These are phyloP conservation scores for Clistopyga incitator DNA, from an alignment of 2,888 invertebrate genomes.

Conservation along the genomic window DNA sequence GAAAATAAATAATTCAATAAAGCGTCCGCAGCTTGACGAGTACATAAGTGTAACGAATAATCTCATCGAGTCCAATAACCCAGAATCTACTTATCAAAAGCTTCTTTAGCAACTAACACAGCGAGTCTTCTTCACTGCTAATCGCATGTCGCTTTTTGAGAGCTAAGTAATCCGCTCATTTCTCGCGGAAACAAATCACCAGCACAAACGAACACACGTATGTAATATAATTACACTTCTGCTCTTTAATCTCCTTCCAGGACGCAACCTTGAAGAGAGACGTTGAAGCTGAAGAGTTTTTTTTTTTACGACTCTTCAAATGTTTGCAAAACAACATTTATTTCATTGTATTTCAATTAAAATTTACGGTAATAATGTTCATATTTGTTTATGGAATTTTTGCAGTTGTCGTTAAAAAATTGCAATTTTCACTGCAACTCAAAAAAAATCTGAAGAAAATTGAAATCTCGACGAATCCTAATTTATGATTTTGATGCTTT, in stretches of 20 bases:
- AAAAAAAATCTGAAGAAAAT: no score
- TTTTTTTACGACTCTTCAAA: neutral
- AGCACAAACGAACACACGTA: neutral
- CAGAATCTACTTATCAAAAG: constrained; percentile 38
- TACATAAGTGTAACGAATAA: constrained; percentile 29
- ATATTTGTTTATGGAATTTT: no score
- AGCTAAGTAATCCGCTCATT: neutral
- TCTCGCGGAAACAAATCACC: constrained; percentile 2
- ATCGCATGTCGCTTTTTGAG: constrained; percentile 4
- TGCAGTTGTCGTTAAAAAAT: no score
- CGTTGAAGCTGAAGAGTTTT: neutral
- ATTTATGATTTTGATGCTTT: no score
- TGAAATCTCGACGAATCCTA: no score
- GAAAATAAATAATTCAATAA: constrained; percentile 30
- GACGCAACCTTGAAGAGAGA: neutral
- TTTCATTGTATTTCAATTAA: neutral
- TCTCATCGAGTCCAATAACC: constrained; percentile 34
- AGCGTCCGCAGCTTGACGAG: neutral
- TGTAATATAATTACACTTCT: neutral
- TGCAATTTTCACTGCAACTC: no score
- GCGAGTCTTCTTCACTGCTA: neutral
- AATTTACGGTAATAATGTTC: no score
- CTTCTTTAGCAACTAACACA: constrained; percentile 1
- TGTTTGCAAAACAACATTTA: neutral
- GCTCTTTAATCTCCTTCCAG: neutral